Percentiles rank a stretch among this genome's conserved stretches.
Evolutionary conservation across 1,140 invertebrate genomes (phyloP).

Genomic region (Drosophila sechellia): DNA sequence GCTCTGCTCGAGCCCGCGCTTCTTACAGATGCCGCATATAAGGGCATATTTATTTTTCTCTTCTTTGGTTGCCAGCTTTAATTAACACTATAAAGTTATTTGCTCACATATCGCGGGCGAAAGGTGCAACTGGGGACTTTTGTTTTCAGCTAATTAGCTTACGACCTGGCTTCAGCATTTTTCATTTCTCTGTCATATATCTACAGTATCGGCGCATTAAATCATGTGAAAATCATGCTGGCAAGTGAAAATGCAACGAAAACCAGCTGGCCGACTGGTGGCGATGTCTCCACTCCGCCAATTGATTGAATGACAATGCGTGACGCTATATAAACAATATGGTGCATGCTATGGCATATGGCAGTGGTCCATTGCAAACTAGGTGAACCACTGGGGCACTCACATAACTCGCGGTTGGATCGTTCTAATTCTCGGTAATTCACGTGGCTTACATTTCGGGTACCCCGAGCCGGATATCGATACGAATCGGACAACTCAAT

Average conservation of each 20-base stretch:
- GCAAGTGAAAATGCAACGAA: constrained; percentile 80
- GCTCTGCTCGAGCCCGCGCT: constrained; percentile 28
- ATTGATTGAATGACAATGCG: constrained; percentile 76
- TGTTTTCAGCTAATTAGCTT: constrained; percentile 68
- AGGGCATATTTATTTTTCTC: constrained; percentile 58
- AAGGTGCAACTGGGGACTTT: constrained; percentile 47
- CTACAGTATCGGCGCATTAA: constrained; percentile 52
- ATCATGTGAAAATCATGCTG: constrained; percentile 70
- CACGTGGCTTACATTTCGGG: constrained; percentile 65
- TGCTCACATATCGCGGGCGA: constrained; percentile 23
- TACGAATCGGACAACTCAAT: constrained; percentile 22
- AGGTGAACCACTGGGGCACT: constrained; percentile 68
- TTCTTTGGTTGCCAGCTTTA: constrained; percentile 75
- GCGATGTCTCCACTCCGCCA: constrained; percentile 42
- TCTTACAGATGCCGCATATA: constrained; percentile 66
- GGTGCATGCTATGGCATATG: constrained; percentile 35
- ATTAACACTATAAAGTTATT: constrained; percentile 79
- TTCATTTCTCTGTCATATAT: constrained; percentile 40
- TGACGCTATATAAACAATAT: constrained; percentile 23
- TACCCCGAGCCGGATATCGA: constrained; percentile 65
- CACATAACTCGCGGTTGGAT: constrained; percentile 47
- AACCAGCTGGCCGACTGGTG: constrained; percentile 37
- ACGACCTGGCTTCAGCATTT: constrained; percentile 59
- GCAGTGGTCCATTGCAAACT: constrained; percentile 55
- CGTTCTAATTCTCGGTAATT: constrained; percentile 79